These are phyloP conservation scores for Spondyliosoma cantharus DNA, from an alignment of 2,797 vertebrate species.

Conservation along the genomic window DNA sequence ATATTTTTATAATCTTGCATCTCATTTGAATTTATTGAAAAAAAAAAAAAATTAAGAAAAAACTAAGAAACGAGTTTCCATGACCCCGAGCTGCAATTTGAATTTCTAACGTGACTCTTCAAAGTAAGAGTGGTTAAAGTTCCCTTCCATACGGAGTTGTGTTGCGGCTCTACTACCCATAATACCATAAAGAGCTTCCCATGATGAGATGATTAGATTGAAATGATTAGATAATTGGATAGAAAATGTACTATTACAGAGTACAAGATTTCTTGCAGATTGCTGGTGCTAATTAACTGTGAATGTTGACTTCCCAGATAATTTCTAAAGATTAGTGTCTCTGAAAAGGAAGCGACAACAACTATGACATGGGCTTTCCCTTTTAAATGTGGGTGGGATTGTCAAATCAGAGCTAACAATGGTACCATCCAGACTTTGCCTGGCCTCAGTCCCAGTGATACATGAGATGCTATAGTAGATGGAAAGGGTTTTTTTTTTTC, in stretches of 20 bases:
- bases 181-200: slow-evolving; percentile 64
- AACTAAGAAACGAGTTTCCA: slow-evolving; percentile 40
- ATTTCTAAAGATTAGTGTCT: slow-evolving; percentile 71
- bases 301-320: slow-evolving; percentile 73
- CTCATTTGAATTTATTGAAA: slow-evolving; percentile 49
- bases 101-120: slow-evolving; percentile 49
- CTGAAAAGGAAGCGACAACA: slow-evolving; percentile 63
- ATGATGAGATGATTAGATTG: slow-evolving; percentile 77
- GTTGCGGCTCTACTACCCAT: slow-evolving; percentile 52
- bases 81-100: slow-evolving; percentile 41
- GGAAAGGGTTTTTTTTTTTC: not conserved
- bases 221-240: slow-evolving; percentile 82
- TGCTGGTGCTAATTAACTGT: slow-evolving; percentile 72
- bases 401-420: slow-evolving; percentile 27
- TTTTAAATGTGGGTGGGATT: slow-evolving; percentile 49
- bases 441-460: slow-evolving; percentile 13
- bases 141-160: slow-evolving; percentile 24
- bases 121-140: slow-evolving; percentile 51
- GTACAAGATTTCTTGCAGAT: slow-evolving; percentile 71
- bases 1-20: slow-evolving; percentile 43
- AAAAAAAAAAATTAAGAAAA: slow-evolving; percentile 22
- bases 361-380: slow-evolving; percentile 42
- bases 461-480: slow-evolving; percentile 8
- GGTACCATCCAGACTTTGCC: slow-evolving; percentile 7
- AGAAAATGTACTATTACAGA: slow-evolving; percentile 68